Evolutionary conservation across 1,140 invertebrate species (phyloP), one percentile per base, ranked within the genome.

Genomic region (Notospermus geniculatus): DNA sequence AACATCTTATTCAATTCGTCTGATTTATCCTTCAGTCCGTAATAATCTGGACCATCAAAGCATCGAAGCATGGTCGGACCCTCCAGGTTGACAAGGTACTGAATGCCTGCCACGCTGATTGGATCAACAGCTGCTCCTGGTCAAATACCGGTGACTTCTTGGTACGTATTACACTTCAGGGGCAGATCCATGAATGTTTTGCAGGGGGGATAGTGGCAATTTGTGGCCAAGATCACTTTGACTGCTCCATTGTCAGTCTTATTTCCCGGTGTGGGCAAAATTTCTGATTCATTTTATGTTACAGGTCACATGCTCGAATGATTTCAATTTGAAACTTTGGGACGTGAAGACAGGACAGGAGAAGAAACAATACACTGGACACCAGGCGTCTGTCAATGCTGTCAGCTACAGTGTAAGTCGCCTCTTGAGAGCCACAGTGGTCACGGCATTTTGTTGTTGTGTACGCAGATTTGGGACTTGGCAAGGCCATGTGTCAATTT

Each of bases 301-400:
- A 19, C 59, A 76, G 76, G 71, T 77, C 43, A 79, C 78, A 9
- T 66, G 69, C 2, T 79, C 78, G 15, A 74, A 71, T 65, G 78
- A 80, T 55, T 80, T 79, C 59, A 78, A 73, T 60, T 60, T 79
- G 15, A 80, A 80, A 62, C 60, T 79, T 2, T 77, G 76, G 71
- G 72, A 72, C 54, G 28, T 65, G 4, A 69, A 72, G 36, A 68
- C 59, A 19, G 64, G 67, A 1, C 64, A 60, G 60, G 74, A 77
- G 60, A 79, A 76, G 46, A 45, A 46, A 17, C 67, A 46, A 36
- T 45, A 80, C 36, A 71, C 60, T n/a, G 80, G 80, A 25, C 80
- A 81, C 64, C 70, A 68, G 56, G 69, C 75, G 19, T 66, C 71
- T 13, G 70, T 81, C n/a, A 78, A 75, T 25, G 54, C 70, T 25